Percentiles rank a stretch among this genome's conserved stretches.
phyloP scores from a whole-genome alignment of 2,888 invertebrate species.

The Eudasyphora cyanicolor region DNA sequence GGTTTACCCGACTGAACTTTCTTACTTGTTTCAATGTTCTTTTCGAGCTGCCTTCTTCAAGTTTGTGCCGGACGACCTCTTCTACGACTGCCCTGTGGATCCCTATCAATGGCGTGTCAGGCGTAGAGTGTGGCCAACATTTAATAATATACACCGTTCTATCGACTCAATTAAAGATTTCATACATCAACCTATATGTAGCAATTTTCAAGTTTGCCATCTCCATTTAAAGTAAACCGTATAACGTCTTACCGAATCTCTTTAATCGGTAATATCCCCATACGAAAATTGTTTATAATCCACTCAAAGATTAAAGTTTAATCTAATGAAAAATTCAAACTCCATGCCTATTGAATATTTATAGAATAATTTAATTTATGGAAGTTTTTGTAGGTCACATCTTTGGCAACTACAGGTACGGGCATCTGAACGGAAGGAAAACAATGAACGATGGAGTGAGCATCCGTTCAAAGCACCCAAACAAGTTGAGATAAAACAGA shows the following conservation, averaged over 20 bases:
- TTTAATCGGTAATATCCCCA: not conserved
- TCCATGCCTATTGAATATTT: not conserved
- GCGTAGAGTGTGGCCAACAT: no score
- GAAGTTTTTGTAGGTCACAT: constrained; percentile 28
- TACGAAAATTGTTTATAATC: not conserved
- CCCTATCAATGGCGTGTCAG: no score
- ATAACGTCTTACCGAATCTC: not conserved
- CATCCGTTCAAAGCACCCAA: no score
- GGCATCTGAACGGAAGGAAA: not conserved
- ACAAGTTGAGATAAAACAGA: not conserved
- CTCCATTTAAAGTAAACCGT: not conserved
- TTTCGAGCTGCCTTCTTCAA: no score
- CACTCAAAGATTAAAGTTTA: not conserved
- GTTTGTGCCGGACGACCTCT: no score
- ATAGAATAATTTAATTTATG: constrained; percentile 25
- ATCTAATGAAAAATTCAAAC: not conserved
- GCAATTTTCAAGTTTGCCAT: no score
- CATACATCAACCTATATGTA: no score
- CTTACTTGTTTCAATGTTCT: no score
- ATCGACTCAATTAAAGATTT: no score
- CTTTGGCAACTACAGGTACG: not conserved
- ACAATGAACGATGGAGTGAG: not conserved
- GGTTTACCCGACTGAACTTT: no score
- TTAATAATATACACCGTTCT: no score
- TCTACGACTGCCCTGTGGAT: no score